Evolutionary conservation across 2,888 invertebrate genomes (phyloP), one percentile per base, ranked within the genome.

Genomic region (Morpho helenor): DNA sequence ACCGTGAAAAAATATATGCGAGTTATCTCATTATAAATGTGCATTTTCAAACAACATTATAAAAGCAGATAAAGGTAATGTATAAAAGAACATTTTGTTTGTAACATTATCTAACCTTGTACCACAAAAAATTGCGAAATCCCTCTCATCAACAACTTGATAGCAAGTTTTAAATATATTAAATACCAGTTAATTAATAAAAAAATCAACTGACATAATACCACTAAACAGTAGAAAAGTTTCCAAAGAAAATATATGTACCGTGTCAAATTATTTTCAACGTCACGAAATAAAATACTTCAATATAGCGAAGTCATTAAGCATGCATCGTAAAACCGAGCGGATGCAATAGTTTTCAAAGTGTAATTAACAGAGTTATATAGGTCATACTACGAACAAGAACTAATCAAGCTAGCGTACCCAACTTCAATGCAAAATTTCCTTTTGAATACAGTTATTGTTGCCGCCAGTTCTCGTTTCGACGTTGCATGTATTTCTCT

Each of bases 381-480:
- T 61, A 60, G 64, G 63, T 61, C 61, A 61, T 59, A 60, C 49
- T 44, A 60, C 63, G 53, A 53, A 50, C 54, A 47, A 62, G 61
- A 68, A 73, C 74, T 77, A 79, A 81, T 82, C 77, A 80, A 75
- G 73, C 79, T 73, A 73, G 66, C 67, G 55, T 70, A 72, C 68
- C 72, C 68, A 68, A 72, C 72, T 74, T 79, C 76, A 76, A 79
- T 79, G 79, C 68, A 69, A 65, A 74, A 79, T 77, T 74, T 76
- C 72, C 73, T 75, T 73, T 78, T 81, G 79, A 83, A 79, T 79
- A 80, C 78, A 75, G 76, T 79, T 79, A 81, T 79, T 81, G 82
- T 84, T 79, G 73, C 73, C 71, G 66, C 72, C 72, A 53, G 46
- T 52, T 46, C 59, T 61, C 41, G 49, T 49, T 73, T 74, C 76